Conservation (phyloP, 1,140 invertebrate species). For the Heliothis subflexa region DNA sequence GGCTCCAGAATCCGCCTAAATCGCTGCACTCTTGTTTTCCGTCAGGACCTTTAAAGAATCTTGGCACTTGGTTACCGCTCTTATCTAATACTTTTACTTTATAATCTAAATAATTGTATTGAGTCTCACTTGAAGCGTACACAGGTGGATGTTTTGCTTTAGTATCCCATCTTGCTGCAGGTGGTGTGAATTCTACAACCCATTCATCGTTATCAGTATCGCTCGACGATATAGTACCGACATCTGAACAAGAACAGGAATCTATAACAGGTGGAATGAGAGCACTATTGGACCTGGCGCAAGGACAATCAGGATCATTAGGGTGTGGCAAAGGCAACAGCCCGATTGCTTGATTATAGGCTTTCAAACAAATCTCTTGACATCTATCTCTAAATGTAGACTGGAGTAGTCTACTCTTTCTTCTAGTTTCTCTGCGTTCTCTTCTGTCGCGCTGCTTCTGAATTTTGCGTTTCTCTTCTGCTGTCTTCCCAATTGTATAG, state of each 20-base stretch:
- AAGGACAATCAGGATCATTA: constrained; percentile 76
- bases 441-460: constrained; percentile 72
- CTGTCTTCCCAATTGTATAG: constrained; percentile 80
- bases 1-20: constrained; percentile 79
- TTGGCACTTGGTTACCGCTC: constrained; percentile 70
- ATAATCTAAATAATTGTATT: constrained; percentile 81
- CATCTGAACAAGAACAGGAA: constrained; percentile 80
- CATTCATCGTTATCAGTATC: constrained; percentile 80
- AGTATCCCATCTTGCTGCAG: constrained; percentile 70
- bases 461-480: constrained; percentile 74
- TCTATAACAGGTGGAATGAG: constrained; percentile 64
- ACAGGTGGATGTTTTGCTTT: constrained; percentile 75
- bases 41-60: constrained; percentile 81
- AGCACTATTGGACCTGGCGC: constrained; percentile 50
- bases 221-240: constrained; percentile 68
- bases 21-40: constrained; percentile 80
- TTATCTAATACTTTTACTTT: constrained; percentile 80
- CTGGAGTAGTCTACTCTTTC: constrained; percentile 75
- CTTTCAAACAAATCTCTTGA: constrained; percentile 82
- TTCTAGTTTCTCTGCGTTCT: constrained; percentile 75
- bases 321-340: constrained; percentile 73
- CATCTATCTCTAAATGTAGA: constrained; percentile 79
- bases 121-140: constrained; percentile 65
- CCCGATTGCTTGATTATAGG: constrained; percentile 81
- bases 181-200: constrained; percentile 77